Percentiles rank a stretch among this genome's conserved stretches.
phyloP scores from a whole-genome alignment of 2,113 vertebrate genomes.

The Smithornis capensis region DNA sequence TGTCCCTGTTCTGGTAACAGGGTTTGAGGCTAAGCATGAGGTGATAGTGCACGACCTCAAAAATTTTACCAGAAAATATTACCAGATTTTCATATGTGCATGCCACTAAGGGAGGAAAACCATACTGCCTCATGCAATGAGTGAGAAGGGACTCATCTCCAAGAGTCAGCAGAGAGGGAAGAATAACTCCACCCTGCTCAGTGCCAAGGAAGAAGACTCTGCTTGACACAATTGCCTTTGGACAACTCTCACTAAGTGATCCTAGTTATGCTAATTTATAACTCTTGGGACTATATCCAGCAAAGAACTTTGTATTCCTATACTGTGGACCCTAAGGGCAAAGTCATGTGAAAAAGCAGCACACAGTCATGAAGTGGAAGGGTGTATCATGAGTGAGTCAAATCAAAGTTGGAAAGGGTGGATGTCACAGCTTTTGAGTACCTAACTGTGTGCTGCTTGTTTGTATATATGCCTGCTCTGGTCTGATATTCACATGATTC shows the following conservation, averaged over 20 bases:
- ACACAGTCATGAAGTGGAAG: neutral
- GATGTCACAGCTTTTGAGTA: neutral
- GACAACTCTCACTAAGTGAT: neutral
- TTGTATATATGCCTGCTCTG: neutral
- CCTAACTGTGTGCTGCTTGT: neutral
- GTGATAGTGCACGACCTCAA: no score
- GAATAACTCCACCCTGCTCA: neutral
- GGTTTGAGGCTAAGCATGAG: neutral
- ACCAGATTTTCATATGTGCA: neutral
- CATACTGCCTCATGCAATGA: neutral
- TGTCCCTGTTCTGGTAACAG: neutral
- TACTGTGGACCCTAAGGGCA: neutral
- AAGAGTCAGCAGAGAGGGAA: neutral
- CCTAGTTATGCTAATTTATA: neutral
- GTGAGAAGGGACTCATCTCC: neutral
- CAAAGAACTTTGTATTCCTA: neutral
- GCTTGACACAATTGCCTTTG: neutral
- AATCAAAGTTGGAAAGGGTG: neutral
- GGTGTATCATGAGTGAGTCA: neutral
- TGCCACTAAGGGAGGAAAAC: neutral
- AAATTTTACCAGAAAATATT: no score
- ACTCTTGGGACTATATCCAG: neutral
- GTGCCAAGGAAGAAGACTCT: neutral
- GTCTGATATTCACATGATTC: neutral
- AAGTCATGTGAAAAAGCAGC: neutral